Evolutionary conservation across 2,888 invertebrate genomes (phyloP), one percentile per base, ranked within the genome.

Genomic region (Chloroclysta siterata): DNA sequence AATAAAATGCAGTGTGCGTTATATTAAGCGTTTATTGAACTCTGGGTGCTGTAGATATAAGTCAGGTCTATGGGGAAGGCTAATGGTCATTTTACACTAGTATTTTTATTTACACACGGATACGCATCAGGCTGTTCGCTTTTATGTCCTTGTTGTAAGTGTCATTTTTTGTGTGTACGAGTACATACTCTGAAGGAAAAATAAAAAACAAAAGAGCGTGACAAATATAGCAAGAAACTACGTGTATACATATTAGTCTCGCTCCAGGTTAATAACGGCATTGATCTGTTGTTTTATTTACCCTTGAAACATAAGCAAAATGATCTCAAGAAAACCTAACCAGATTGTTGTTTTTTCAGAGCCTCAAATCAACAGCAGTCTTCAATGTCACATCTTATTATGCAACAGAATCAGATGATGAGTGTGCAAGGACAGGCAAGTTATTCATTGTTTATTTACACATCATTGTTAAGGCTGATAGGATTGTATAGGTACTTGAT

Each of bases 401-500:
- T 93, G 88, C 93, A 93, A 75, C 93, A 93, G 72, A 93, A 91
- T 72, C 93, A 93, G 78, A 93, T 94, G 90, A 90, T 92, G 88
- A 89, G 87, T 72, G 93, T 93, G 55, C 90, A 92, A 79, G 93
- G 93, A 80, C 93, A 93, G 89, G 93, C 92, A 79, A 72, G 68
- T 72, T 44, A 52, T 44, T 39, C 36, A 44, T 51, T 46, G 36
- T 13, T 8, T 51, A 44, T 53, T 44, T 57, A 56, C 41, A 15
- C 14, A 41, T 11, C 22, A 47, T 39, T 39, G 10, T 8, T 33
- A 33, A 39, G 11, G 36, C 36, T 36, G 36, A 36, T 2, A 36
- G 36, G 36, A 36, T 36, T 8, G 5, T 36, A 36, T 36, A 36
- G 28, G n/a, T n/a, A n/a, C n/a, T n/a, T n/a, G n/a, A n/a, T n/a